These are phyloP conservation scores for Glareola pratincola DNA, from an alignment of 2,113 vertebrate genomes.

Conservation along the genomic window DNA sequence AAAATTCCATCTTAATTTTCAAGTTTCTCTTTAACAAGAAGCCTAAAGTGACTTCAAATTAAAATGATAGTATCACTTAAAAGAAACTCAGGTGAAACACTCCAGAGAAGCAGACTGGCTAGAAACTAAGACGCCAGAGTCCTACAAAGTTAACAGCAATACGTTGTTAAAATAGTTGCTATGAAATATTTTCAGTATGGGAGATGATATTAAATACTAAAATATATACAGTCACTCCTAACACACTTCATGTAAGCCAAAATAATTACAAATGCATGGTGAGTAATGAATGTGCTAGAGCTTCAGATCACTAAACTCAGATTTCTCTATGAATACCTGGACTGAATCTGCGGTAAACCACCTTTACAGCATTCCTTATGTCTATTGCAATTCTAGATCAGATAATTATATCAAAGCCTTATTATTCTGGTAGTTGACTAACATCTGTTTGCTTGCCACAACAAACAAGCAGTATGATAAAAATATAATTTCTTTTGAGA, in stretches of 20 bases:
- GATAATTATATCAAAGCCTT: not conserved
- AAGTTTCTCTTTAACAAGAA: not conserved
- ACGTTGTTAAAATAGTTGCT: not conserved
- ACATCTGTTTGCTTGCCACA: not conserved
- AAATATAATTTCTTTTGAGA: not conserved
- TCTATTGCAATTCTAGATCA: not conserved
- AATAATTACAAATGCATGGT: not conserved
- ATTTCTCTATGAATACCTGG: not conserved
- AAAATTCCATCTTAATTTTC: not conserved
- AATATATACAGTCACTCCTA: not conserved
- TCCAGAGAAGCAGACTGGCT: not conserved
- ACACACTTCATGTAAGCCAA: not conserved
- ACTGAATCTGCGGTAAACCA: not conserved
- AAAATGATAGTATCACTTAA: not conserved
- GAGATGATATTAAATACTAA: not conserved
- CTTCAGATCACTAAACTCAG: not conserved
- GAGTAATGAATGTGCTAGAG: not conserved
- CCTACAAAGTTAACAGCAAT: not conserved
- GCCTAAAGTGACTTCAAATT: not conserved
- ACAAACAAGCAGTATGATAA: not conserved
- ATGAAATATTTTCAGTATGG: not conserved
- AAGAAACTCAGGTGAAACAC: not conserved
- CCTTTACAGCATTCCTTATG: not conserved
- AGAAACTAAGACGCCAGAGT: not conserved
- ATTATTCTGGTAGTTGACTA: not conserved